Evolutionary conservation across 1,140 invertebrate species (phyloP), one percentile per base, ranked within the genome.

Genomic region (Lasioglossum baleicum): DNA sequence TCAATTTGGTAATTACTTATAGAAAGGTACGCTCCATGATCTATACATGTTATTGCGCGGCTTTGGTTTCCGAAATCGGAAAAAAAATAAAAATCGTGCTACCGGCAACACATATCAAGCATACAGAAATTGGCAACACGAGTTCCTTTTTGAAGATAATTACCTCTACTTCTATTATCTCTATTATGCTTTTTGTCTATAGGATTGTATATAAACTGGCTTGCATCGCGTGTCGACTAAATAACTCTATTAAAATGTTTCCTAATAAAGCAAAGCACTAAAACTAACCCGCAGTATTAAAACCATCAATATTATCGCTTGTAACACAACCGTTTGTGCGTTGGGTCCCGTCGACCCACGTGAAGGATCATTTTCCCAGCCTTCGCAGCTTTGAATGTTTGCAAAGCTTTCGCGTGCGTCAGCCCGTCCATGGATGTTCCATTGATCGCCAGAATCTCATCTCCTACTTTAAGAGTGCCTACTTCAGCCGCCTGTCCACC

Each of bases 381-480:
- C 90, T 95, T 95, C 17, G 95, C 94, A 53, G 93, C 91, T 83
- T 95, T 95, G 90, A 96, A 96, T 17, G 94, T 92, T 22, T 93
- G 91, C 26, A 96, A 93, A 0, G 95, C 96, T 85, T 95, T 94
- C 4, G 94, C 93, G 81, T 96, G 96, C 3, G 95, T 95, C 53
- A 95, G 84, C 8, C 95, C 95, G 44, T 94, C 91, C 84, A 96
- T 91, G 0, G 92, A 82, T 69, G 93, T 89, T 3, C 94, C 95
- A 90, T 96, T 96, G 44, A 96, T 92, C 4, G 94, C 94, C 51
- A 96, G 82, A 69, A 96, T 95, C 90, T 96, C 95, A 90, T 96
- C 96, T 35, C 93, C 94, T 81, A 87, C 94, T 88, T 91, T 94
- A 1, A 97, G 90, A 76, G 93, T 93, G 3, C 95, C 95, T 85